Conservation (phyloP, 2,888 invertebrate genomes). For the Leucophenga montana region DNA sequence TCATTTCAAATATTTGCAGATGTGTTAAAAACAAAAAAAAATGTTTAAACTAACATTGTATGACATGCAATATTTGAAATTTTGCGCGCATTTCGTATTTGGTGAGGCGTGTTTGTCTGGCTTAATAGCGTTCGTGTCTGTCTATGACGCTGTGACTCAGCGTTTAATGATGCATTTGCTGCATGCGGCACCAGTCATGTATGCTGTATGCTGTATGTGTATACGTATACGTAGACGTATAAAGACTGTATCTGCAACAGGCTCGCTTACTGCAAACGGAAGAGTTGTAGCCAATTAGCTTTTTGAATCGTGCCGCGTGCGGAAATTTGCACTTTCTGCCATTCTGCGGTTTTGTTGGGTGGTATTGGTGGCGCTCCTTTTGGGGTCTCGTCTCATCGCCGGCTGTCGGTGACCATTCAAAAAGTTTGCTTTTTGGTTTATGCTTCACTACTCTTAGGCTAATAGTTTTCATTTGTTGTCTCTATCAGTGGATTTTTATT, state of each 20-base stretch:
- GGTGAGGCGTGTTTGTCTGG: neutral
- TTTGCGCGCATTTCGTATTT: neutral
- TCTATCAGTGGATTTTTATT: no score
- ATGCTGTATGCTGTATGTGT: no score
- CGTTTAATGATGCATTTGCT: neutral
- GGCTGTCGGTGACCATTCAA: neutral
- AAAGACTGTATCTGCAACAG: no score
- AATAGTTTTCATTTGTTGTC: no score
- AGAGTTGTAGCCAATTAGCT: neutral
- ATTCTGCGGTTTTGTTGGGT: neutral
- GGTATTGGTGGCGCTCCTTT: no score
- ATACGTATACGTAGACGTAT: no score
- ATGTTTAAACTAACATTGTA: neutral
- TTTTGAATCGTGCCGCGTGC: neutral
- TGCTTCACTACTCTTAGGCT: no score
- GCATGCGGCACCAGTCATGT: no score
- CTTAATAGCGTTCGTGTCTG: slow-evolving; percentile 3
- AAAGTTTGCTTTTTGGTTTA: no score
- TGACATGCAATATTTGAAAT: slow-evolving; percentile 7
- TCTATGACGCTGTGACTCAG: neutral
- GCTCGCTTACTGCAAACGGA: neutral
- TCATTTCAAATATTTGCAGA: neutral
- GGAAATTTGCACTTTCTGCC: neutral
- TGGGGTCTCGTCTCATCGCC: neutral
- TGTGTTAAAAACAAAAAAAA: no score